phyloP scores from a whole-genome alignment of 2,888 invertebrate genomes.

The Nomada goodeniana region DNA sequence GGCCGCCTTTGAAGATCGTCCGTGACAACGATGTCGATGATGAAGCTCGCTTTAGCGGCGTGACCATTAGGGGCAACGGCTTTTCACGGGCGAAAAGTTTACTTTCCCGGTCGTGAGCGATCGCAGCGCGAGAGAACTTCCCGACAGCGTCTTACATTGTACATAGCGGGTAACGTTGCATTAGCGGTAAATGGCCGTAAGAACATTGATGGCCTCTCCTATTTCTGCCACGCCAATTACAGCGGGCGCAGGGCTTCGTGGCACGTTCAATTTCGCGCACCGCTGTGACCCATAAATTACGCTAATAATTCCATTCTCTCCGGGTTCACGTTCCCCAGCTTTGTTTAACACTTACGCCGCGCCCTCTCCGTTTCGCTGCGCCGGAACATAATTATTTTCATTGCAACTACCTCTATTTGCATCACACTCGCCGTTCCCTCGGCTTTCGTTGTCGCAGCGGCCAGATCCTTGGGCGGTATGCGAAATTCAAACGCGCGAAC shows the following conservation, averaged over 20 bases:
- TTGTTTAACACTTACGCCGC: background rate
- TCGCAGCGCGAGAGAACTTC: slow-evolving; percentile 56
- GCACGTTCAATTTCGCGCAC: slow-evolving; percentile 59
- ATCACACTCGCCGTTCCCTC: background rate
- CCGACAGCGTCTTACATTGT: slow-evolving; percentile 57
- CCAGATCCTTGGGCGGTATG: slow-evolving; percentile 4
- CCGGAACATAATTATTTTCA: slow-evolving; percentile 16
- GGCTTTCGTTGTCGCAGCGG: slow-evolving; percentile 9
- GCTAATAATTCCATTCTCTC: slow-evolving; percentile 45
- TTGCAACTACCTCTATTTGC: slow-evolving; percentile 12
- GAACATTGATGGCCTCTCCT: slow-evolving; percentile 58
- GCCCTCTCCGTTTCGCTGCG: background rate
- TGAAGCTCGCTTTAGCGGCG: slow-evolving; percentile 46
- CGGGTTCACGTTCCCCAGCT: background rate
- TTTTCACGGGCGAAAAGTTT: slow-evolving; percentile 62
- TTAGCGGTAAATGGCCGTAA: slow-evolving; percentile 60
- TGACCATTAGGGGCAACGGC: slow-evolving; percentile 58
- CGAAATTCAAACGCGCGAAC: slow-evolving; percentile 10
- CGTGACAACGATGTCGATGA: slow-evolving; percentile 59
- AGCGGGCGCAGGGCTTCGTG: slow-evolving; percentile 38
- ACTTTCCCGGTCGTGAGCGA: slow-evolving; percentile 56
- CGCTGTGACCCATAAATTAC: slow-evolving; percentile 58
- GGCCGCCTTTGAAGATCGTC: slow-evolving; percentile 52
- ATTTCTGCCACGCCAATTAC: slow-evolving; percentile 61
- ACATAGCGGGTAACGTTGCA: slow-evolving; percentile 57